A percentile compares a stretch with the other conserved stretches of the same genome.
Evolutionary conservation across 2,888 invertebrate genomes (phyloP).

Genomic region (Epicampocera succincta): DNA sequence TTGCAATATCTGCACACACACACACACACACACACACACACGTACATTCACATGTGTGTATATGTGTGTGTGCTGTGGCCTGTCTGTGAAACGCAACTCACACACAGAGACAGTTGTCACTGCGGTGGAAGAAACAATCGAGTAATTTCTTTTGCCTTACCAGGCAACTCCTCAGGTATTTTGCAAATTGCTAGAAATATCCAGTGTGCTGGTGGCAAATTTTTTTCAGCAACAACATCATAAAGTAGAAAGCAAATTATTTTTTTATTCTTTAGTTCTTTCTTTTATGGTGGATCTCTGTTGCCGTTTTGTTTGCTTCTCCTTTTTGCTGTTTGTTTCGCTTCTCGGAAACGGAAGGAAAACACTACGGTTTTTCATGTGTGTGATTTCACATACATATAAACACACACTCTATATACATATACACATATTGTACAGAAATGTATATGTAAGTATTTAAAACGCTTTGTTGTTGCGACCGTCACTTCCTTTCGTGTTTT

Average conservation of each 20-base stretch:
- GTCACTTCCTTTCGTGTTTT: constrained; percentile 3
- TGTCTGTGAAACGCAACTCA: constrained; percentile 36
- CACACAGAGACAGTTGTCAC: constrained; percentile 29
- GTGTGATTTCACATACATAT: constrained; percentile 13
- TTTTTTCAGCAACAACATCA: constrained; percentile 38
- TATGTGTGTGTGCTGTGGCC: too few relatives aligned
- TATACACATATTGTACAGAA: too few relatives aligned
- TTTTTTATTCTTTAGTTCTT: constrained; percentile 8
- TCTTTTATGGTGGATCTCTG: constrained; percentile 5
- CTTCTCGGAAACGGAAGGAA: constrained; percentile 64
- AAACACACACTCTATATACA: too few relatives aligned
- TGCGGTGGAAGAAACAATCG: background rate
- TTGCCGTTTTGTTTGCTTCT: constrained; percentile 25
- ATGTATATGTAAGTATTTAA: background rate
- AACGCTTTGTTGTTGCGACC: background rate
- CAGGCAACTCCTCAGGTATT: constrained; percentile 61
- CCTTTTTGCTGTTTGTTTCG: constrained; percentile 37
- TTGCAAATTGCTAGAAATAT: constrained; percentile 54
- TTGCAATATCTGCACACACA: background rate
- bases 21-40: too few relatives aligned
- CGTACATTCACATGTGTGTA: too few relatives aligned
- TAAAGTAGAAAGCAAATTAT: constrained; percentile 60
- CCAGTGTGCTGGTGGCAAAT: constrained; percentile 17
- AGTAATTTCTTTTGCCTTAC: background rate
- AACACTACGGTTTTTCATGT: constrained; percentile 57